Evolutionary conservation across 2,888 invertebrate genomes (phyloP).

Genomic region (Machimus atricapillus): DNA sequence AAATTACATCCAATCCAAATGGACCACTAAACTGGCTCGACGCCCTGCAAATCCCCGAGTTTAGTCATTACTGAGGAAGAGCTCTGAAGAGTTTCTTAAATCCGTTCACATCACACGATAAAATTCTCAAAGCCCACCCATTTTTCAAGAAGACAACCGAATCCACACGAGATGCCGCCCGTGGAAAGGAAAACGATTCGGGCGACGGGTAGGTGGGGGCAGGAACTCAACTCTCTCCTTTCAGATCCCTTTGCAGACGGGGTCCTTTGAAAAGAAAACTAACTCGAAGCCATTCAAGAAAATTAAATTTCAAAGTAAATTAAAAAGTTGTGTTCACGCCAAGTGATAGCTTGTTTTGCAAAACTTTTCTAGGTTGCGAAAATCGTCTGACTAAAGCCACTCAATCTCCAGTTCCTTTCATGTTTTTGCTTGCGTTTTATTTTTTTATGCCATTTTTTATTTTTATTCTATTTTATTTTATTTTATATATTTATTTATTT

Average conservation of each 20-base stretch:
- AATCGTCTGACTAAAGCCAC: slow-evolving; percentile 28
- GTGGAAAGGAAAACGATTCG: not conserved
- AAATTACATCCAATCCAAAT: not conserved
- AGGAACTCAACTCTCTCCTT: not conserved
- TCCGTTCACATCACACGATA: not conserved
- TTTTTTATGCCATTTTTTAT: not conserved
- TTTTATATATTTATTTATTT: not conserved
- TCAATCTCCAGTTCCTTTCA: slow-evolving; percentile 34
- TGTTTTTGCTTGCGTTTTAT: not conserved
- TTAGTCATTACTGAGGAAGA: not conserved
- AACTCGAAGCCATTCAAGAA: slow-evolving; percentile 35
- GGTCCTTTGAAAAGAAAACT: not conserved
- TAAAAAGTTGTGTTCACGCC: slow-evolving; percentile 35
- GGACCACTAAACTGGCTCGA: not conserved
- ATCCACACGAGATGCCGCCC: not conserved
- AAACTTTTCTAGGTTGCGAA: slow-evolving; percentile 32
- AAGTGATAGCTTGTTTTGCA: slow-evolving; percentile 35
- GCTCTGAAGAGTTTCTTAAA: not conserved
- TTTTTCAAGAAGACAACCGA: not conserved
- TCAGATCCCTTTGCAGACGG: not conserved
- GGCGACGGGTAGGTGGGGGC: not conserved
- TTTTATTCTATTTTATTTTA: not conserved
- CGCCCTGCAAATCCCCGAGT: not conserved
- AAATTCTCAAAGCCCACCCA: not conserved
- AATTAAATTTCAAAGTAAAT: slow-evolving; percentile 37